Evolutionary conservation across 37 sponge, comb jelly and placozoan species (phyloP).

Genomic region (Halichondria panicea): DNA sequence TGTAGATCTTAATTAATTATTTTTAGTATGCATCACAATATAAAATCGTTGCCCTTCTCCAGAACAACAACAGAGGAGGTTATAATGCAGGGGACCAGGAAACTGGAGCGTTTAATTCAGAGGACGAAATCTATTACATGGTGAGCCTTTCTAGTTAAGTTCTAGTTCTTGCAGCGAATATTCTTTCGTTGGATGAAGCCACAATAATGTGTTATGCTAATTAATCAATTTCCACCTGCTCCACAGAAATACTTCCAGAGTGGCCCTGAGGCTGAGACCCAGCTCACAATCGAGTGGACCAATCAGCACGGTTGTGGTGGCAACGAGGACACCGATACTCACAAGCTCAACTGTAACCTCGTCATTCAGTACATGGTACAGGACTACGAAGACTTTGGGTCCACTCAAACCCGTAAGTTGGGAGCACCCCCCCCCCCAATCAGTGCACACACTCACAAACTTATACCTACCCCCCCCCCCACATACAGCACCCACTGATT

Average conservation of each 20-base stretch:
- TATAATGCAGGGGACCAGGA: slow-evolving; percentile 93
- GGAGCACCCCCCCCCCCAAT: background rate
- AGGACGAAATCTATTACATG: slow-evolving; percentile 83
- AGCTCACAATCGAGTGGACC: slow-evolving; percentile 91
- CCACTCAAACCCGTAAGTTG: too few relatives aligned
- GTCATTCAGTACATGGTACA: slow-evolving; percentile 97
- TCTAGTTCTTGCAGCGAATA: too few relatives aligned
- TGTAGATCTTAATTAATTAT: background rate
- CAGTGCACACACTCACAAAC: background rate
- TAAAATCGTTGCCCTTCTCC: background rate
- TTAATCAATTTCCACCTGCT: too few relatives aligned
- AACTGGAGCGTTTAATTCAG: slow-evolving; percentile 42
- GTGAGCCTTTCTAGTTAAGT: slow-evolving; percentile 44
- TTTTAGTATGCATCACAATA: background rate
- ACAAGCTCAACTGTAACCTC: slow-evolving; percentile 97
- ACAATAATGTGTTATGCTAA: too few relatives aligned
- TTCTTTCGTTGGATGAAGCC: too few relatives aligned
- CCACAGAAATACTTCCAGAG: slow-evolving; percentile 92
- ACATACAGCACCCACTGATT: background rate
- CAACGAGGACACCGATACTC: slow-evolving; percentile 86
- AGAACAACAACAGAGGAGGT: slow-evolving; percentile 99
- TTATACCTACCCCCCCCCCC: background rate
- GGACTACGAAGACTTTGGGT: slow-evolving; percentile 29
- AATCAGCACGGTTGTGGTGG: slow-evolving; percentile 99
- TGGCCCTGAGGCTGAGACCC: slow-evolving; percentile 21